These are phyloP conservation scores for Trogon surrucura DNA, from an alignment of 2,113 vertebrate species.

Conservation along the genomic window DNA sequence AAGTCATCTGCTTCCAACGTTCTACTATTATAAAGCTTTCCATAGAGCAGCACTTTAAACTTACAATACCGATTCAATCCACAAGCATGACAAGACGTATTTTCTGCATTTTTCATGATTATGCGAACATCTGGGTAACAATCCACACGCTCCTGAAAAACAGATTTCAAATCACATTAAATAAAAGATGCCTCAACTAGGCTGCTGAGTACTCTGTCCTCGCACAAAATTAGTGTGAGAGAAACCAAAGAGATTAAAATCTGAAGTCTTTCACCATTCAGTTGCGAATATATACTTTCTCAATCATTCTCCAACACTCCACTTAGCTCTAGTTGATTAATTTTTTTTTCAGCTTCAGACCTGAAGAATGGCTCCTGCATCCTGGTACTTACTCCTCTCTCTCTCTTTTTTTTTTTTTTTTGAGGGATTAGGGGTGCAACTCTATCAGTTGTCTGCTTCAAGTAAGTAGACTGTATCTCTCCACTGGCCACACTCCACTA, in stretches of 20 bases:
- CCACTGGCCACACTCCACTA: background rate
- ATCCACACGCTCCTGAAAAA: slow-evolving; percentile 82
- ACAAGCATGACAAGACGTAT: slow-evolving; percentile 79
- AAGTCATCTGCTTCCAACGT: slow-evolving; percentile 84
- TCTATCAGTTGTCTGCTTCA: background rate
- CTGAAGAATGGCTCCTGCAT: background rate
- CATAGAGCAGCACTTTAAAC: slow-evolving; percentile 78
- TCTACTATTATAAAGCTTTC: slow-evolving; percentile 76
- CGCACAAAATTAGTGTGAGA: background rate
- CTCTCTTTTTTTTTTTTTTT: background rate
- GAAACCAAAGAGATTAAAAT: background rate
- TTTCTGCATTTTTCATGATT: background rate
- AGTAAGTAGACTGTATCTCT: background rate
- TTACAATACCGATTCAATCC: slow-evolving; percentile 73
- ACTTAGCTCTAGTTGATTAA: background rate
- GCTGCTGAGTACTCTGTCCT: background rate
- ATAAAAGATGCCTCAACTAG: background rate
- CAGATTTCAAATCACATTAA: background rate
- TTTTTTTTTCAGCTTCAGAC: background rate
- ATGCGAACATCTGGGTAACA: slow-evolving; percentile 78
- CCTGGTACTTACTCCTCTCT: background rate
- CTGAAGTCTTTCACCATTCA: background rate
- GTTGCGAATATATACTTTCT: background rate
- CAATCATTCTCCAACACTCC: background rate
- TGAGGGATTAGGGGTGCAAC: background rate